Evolutionary conservation across 2,888 invertebrate genomes (phyloP).

Genomic region (Plusia festucae): DNA sequence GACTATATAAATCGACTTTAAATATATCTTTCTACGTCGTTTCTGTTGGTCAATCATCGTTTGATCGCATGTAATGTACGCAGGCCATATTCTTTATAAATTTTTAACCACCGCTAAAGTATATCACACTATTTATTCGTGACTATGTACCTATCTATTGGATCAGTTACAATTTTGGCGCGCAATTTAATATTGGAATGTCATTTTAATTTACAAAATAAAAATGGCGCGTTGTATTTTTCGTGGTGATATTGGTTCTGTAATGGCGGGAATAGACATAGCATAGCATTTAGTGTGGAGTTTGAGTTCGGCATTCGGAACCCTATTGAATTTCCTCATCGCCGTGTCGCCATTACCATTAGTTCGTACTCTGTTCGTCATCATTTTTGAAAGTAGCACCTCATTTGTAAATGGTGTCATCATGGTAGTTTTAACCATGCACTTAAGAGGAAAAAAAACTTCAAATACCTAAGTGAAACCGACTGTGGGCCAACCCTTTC

Average conservation of each 20-base stretch:
- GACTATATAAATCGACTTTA: not conserved
- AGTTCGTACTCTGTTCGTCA: too few species aligned
- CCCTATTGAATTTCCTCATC: too few species aligned
- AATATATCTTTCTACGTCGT: not conserved
- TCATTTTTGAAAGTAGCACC: too few species aligned
- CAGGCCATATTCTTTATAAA: not conserved
- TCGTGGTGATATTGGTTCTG: not conserved
- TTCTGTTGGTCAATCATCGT: constrained; percentile 27
- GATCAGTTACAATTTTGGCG: constrained; percentile 19
- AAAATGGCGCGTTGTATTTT: constrained; percentile 6
- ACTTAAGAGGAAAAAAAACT: too few species aligned
- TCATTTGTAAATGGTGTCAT: not conserved
- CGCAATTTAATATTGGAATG: constrained; percentile 26
- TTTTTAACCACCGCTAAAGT: constrained; percentile 14
- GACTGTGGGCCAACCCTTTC: too few species aligned
- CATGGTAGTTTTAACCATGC: too few species aligned
- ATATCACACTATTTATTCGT: constrained; percentile 5
- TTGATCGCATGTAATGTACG: constrained; percentile 15
- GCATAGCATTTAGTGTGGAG: too few species aligned
- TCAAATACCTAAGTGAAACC: too few species aligned
- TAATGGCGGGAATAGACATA: not conserved
- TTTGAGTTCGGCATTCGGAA: not conserved
- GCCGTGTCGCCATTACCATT: too few species aligned
- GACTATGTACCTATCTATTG: too few species aligned
- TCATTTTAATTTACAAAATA: not conserved